Base-by-base conservation (phyloP, 2,797 vertebrate species). In the Alosa sapidissima region DNA sequence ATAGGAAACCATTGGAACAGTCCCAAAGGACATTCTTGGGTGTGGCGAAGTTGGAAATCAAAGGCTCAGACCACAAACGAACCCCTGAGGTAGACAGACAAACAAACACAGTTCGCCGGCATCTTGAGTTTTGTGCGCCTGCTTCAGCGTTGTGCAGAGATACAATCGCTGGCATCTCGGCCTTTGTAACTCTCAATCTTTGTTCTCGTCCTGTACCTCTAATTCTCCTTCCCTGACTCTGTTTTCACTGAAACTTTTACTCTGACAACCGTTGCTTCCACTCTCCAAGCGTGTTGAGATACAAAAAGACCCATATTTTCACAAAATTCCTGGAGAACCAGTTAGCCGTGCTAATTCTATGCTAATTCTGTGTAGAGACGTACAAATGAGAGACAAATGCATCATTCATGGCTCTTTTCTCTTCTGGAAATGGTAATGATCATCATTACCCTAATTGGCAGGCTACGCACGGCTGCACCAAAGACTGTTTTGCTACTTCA, bases 341-440 rank as follows among this genome's bases (percentile, higher is more conserved):
- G 41, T 75, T 19, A 75, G 68, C 33, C 41, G 16, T 16, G 68
- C 33, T 16, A 19, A 36, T 33, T 41, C 68, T 75, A 75, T 75
- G 68, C 68, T 75, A 41, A 75, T 75, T 41, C 41, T 41, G 68
- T 75, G 68, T 36, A 41, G 41, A 75, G 33, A 75, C 16, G 14
- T 3, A 3, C 1, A 3, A 41, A 1, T 41, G 41, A 41, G 65
- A 75, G 33, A 75, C 68, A 75, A 75, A 75, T 75, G 33, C 68
- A 75, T 75, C 68, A 75, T 75, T 41, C 33, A 75, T 41, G 68
- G 5, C 68, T 11, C 51, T 13, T 81, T n/a, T 81, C 21, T 81
- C 47, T 51, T n/a, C 47, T 81, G 81, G 81, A 81, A 54, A 54
- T 81, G 81, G 21, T 33, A 49, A 49, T 81, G 81, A 81, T 81